These are phyloP conservation scores for Ophion ventricosus DNA, from an alignment of 2,888 invertebrate genomes.

Conservation along the genomic window DNA sequence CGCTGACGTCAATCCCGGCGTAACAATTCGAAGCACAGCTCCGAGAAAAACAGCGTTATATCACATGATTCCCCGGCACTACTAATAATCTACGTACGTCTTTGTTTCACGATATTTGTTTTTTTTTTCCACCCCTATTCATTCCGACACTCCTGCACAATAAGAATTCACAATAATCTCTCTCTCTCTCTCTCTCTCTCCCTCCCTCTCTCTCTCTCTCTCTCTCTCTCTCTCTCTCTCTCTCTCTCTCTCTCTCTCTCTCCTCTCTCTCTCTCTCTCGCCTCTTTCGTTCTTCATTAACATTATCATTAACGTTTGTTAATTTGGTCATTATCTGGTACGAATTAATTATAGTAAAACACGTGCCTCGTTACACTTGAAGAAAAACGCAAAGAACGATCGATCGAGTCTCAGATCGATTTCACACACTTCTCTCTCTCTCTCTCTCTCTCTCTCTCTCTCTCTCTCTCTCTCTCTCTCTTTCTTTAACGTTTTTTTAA, in stretches of 20 bases:
- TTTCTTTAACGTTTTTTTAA: neutral
- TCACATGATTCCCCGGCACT: constrained; percentile 79
- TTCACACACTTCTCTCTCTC: neutral
- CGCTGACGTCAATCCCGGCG: constrained; percentile 70
- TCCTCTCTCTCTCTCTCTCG: constrained; percentile 36
- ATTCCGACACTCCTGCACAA: constrained; percentile 14
- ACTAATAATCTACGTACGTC: constrained; percentile 65
- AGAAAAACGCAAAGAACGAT: constrained; percentile 24
- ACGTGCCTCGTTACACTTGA: constrained; percentile 28
- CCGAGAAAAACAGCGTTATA: constrained; percentile 80
- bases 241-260: constrained; percentile 13
- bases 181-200: constrained; percentile 10
- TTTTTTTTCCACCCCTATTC: constrained; percentile 8
- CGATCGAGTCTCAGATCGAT: constrained; percentile 29
- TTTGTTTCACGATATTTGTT: constrained; percentile 42
- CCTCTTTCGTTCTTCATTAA: constrained; percentile 47
- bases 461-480: neutral
- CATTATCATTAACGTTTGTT: constrained; percentile 63
- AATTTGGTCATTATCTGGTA: constrained; percentile 69
- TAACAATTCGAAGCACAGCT: constrained; percentile 81
- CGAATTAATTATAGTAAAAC: constrained; percentile 58
- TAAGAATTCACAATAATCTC: constrained; percentile 4
- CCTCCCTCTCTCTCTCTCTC: constrained; percentile 23
- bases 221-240: constrained; percentile 4
- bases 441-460: constrained; percentile 1